Conservation (phyloP, 2,888 invertebrate species). For the Asteroscopus sphinx region DNA sequence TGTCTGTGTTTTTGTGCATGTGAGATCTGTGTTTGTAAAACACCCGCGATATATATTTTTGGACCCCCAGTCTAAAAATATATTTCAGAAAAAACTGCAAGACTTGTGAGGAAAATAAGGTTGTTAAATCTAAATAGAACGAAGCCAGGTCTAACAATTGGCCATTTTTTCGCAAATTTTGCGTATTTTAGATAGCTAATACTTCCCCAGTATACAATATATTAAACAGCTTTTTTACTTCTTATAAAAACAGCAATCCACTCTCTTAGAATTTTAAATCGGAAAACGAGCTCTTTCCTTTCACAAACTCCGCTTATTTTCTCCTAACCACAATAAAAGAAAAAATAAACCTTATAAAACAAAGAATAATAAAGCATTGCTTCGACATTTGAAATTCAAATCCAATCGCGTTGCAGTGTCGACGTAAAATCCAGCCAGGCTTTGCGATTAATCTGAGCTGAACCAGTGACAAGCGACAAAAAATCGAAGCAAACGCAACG, state of each 20-base stretch:
- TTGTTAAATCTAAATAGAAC: no score
- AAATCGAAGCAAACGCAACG: conserved; percentile 48
- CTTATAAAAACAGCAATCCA: not conserved
- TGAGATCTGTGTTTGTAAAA: no score
- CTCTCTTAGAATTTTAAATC: conserved; percentile 9
- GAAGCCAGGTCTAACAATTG: no score
- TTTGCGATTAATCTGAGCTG: conserved; percentile 50
- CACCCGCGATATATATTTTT: no score
- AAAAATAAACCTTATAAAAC: conserved; percentile 28
- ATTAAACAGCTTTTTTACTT: not conserved
- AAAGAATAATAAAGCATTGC: conserved; percentile 44
- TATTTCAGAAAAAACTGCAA: no score
- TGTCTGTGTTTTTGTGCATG: no score
- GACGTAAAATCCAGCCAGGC: conserved; percentile 44
- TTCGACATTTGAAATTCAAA: conserved; percentile 51
- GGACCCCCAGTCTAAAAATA: no score
- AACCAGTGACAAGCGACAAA: conserved; percentile 51
- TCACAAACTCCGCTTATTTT: conserved; percentile 11
- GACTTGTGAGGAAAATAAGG: no score
- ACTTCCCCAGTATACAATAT: not conserved
- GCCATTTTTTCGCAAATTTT: no score
- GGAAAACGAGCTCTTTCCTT: conserved; percentile 1
- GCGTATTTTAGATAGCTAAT: no score
- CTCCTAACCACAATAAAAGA: conserved; percentile 10
- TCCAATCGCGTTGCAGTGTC: conserved; percentile 35